Conservation (phyloP, 2,888 invertebrate species). For the Drosophila anceps region DNA sequence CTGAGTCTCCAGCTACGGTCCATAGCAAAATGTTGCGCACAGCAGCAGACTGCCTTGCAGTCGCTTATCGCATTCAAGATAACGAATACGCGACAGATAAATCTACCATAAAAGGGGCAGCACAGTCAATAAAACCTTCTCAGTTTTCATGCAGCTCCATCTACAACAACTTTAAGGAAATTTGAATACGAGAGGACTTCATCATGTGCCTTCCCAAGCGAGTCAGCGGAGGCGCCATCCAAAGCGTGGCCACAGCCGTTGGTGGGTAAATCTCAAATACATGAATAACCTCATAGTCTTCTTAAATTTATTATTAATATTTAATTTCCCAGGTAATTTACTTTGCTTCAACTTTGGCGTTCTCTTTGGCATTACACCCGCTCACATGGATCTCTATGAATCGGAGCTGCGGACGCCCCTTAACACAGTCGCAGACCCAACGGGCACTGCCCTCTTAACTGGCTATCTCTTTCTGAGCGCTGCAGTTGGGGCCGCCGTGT, state of each 20-base stretch:
- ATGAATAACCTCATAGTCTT: not conserved
- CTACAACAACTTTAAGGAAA: not conserved
- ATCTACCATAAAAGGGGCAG: conserved; percentile 64
- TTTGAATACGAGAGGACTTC: not conserved
- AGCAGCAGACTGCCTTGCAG: conserved; percentile 31
- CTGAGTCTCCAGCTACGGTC: conserved; percentile 23
- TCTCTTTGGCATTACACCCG: conserved; percentile 82
- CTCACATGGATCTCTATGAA: conserved; percentile 77
- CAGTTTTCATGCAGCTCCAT: conserved; percentile 49
- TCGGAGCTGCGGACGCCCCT: conserved; percentile 70
- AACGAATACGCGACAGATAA: conserved; percentile 28
- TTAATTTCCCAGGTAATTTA: conserved; percentile 66
- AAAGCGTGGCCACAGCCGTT: conserved; percentile 66
- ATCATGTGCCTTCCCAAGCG: conserved; percentile 76
- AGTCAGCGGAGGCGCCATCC: conserved; percentile 68
- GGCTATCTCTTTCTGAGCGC: conserved; percentile 79
- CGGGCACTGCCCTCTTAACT: conserved; percentile 74
- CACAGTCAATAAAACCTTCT: conserved; percentile 45
- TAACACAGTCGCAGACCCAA: conserved; percentile 59
- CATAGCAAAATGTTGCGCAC: conserved; percentile 58
- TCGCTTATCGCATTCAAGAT: conserved; percentile 53
- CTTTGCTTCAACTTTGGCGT: conserved; percentile 83
- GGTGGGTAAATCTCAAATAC: conserved; percentile 47
- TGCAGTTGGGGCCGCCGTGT: conserved; percentile 73
- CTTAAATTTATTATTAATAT: not conserved